Conservation (phyloP, 2,113 vertebrate species). For the Glareola pratincola region DNA sequence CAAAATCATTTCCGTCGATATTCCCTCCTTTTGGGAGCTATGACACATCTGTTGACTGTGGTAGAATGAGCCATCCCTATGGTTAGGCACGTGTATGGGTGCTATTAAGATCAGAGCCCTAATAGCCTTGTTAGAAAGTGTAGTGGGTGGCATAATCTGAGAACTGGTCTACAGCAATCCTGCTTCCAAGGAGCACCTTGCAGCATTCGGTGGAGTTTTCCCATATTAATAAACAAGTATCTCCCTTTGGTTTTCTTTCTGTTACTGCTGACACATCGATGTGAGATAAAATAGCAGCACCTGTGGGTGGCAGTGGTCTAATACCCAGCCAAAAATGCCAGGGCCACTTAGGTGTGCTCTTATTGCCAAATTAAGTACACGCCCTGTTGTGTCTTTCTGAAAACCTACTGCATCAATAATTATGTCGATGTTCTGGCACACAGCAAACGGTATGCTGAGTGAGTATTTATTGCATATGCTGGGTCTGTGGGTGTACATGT, state of each 20-base stretch:
- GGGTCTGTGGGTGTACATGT: neutral
- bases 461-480: neutral
- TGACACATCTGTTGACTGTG: slow-evolving; percentile 1
- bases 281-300: neutral
- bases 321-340: neutral
- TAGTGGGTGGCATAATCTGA: neutral
- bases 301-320: slow-evolving; percentile 11
- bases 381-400: slow-evolving; percentile 47
- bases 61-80: neutral
- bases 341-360: slow-evolving; percentile 27
- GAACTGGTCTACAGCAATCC: neutral
- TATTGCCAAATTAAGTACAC: slow-evolving; percentile 41
- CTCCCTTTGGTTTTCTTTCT: neutral
- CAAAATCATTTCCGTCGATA: neutral
- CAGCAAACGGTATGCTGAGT: neutral
- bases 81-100: neutral
- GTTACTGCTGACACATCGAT: neutral
- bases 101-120: neutral
- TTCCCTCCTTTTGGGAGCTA: neutral
- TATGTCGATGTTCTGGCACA: slow-evolving; percentile 9
- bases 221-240: neutral
- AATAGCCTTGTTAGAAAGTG: slow-evolving; percentile 5
- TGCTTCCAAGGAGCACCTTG: neutral
- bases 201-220: neutral
- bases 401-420: slow-evolving; percentile 53